A percentile compares a stretch with the other conserved stretches of the same genome.
phyloP scores from a whole-genome alignment of 2,797 vertebrate genomes.

The Bufotes viridis region DNA sequence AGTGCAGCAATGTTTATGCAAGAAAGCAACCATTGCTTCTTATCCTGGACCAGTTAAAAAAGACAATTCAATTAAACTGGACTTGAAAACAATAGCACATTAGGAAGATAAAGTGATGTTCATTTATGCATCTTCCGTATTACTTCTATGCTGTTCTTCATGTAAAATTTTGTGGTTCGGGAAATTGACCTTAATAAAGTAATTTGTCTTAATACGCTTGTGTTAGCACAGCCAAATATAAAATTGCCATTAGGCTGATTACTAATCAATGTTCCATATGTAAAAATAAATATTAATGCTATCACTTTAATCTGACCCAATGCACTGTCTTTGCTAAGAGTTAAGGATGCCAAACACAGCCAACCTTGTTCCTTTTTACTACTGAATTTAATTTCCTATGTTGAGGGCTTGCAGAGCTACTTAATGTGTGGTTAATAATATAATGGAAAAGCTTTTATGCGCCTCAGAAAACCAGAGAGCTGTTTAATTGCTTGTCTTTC shows the following conservation, averaged over 20 bases:
- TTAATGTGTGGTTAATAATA: conserved; percentile 65
- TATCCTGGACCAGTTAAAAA: too few relatives aligned
- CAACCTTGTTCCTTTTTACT: conserved; percentile 19
- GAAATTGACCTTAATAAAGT: not conserved
- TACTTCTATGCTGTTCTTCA: not conserved
- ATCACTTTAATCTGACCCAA: not conserved
- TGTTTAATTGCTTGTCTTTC: conserved; percentile 68
- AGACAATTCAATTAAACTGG: not conserved
- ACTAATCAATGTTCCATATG: not conserved
- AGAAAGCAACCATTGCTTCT: too few relatives aligned
- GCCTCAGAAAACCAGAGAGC: conserved; percentile 57
- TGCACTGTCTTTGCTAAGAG: not conserved
- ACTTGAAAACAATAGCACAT: not conserved
- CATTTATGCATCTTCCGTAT: not conserved
- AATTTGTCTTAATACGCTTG: not conserved
- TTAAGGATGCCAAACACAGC: conserved; percentile 16
- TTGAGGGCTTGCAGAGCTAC: conserved; percentile 63
- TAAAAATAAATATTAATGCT: not conserved
- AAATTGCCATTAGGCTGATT: conserved; percentile 15
- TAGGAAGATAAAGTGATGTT: not conserved
- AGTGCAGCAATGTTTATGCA: too few relatives aligned
- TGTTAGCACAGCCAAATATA: not conserved
- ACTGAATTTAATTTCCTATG: conserved; percentile 66
- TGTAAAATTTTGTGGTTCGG: not conserved
- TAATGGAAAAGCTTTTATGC: conserved; percentile 67